Evolutionary conservation across 2,113 vertebrate species (phyloP).

Genomic region (Passer montanus): DNA sequence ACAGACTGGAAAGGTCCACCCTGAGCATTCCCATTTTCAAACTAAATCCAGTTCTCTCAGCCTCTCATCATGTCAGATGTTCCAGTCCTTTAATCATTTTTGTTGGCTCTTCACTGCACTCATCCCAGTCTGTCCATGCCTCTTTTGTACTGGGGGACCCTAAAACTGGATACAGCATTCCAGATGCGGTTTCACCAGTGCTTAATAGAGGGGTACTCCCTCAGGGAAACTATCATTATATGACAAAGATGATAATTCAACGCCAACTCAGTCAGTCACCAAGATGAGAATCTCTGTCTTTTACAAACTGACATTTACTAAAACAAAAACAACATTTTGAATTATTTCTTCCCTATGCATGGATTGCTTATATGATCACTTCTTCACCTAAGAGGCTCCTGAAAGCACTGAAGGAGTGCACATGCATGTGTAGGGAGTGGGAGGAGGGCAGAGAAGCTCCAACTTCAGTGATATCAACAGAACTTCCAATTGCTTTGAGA

Average conservation of each 20-base stretch:
- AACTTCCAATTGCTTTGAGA: neutral
- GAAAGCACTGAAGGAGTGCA: neutral
- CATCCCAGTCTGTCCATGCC: neutral
- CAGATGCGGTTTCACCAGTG: neutral
- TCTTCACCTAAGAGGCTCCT: neutral
- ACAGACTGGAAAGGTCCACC: neutral
- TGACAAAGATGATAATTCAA: neutral
- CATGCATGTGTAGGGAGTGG: fast-evolving
- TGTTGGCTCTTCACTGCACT: neutral
- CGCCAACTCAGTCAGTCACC: neutral
- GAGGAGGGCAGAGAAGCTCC: neutral
- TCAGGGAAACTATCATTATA: neutral
- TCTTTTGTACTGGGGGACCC: neutral
- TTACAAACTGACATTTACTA: neutral
- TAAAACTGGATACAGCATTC: neutral
- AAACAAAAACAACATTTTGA: neutral
- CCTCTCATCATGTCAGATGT: neutral
- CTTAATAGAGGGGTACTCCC: neutral
- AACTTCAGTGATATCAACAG: neutral
- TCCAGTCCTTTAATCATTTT: neutral
- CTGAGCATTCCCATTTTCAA: neutral
- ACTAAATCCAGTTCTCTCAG: neutral
- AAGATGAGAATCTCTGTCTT: neutral
- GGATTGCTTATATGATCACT: neutral
- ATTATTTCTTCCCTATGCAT: neutral